Evolutionary conservation across 2,797 vertebrate species (phyloP), one percentile per base, ranked within the genome.

Genomic region (Onychomys arenicola): DNA sequence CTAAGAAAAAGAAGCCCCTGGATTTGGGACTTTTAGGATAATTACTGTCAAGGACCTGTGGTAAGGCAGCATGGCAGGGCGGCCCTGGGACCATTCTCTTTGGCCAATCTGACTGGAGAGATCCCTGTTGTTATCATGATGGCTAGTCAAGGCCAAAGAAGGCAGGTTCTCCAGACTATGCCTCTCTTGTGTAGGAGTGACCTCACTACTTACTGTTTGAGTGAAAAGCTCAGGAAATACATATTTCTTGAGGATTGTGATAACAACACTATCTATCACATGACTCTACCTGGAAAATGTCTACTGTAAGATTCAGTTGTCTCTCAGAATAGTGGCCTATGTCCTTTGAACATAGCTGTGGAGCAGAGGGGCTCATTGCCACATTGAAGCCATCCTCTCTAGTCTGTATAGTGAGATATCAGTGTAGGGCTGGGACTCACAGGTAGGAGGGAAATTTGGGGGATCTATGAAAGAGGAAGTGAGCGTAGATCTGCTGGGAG

Each of bases 101-200:
- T 43, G 23, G 16, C 27, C 52, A 76, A 55, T 17, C 71, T 5
- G 37, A 16, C 40, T 46, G 37, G 5, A 23, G n/a, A 61, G 13
- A 6, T 23, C 21, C 71, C 71, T 25, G 57, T 7, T 43, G n/a
- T 73, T 9, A 29, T 23, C 32, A 14, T 43, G 7, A 61, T 23
- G 37, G 14, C n/a, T 52, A 55, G 5, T 52, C 4, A 69, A 71
- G 34, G n/a, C 49, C 52, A 59, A 25, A 29, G 32, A 9, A 59
- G 25, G 27, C 37, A 34, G 10, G 8, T 23, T 59, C n/a, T 57
- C 59, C 49, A 32, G 21, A 5, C 27, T 52, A 61, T 29, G n/a
- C 17, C 32, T 6, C 29, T 0, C 21, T 13, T 0, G 0, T 0
- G 4, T 4, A 0, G 37, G 34, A 27, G 3, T 57, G 40, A 11